phyloP scores from a whole-genome alignment of 2,113 vertebrate species.

The Eudyptes chrysolophus region DNA sequence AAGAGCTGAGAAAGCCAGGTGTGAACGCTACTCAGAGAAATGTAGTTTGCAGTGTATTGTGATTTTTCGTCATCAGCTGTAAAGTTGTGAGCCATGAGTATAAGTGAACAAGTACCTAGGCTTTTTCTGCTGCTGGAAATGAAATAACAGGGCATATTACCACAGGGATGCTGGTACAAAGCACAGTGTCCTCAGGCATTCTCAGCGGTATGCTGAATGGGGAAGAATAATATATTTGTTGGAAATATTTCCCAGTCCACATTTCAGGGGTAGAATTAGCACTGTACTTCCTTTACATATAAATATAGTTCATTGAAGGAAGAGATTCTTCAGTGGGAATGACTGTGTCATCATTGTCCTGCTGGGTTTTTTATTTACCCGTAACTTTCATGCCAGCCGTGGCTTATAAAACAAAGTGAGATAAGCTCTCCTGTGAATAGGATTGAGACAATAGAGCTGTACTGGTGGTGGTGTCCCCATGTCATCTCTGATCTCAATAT shows the following conservation, averaged over 20 bases:
- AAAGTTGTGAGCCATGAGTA: background rate
- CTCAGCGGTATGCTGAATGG: background rate
- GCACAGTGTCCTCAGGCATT: background rate
- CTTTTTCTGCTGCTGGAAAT: background rate
- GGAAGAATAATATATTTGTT: constrained; percentile 17
- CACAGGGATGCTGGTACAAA: background rate
- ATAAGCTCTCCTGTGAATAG: background rate
- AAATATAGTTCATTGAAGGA: constrained; percentile 1
- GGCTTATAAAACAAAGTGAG: background rate
- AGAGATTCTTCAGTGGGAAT: background rate
- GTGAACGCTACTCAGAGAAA: background rate
- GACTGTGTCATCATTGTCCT: background rate
- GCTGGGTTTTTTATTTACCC: background rate
- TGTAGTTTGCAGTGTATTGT: background rate
- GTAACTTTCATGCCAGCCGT: background rate
- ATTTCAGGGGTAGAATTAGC: constrained; percentile 1
- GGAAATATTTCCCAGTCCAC: background rate
- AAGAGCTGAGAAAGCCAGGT: background rate
- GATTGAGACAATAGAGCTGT: background rate
- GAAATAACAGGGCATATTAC: background rate
- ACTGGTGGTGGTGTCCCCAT: background rate
- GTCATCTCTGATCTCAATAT: background rate
- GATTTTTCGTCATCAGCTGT: background rate
- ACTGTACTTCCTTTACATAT: background rate
- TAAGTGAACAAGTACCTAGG: background rate